These are phyloP conservation scores for Microctonus aethiopoides DNA, from an alignment of 2,888 invertebrate species.

Conservation along the genomic window DNA sequence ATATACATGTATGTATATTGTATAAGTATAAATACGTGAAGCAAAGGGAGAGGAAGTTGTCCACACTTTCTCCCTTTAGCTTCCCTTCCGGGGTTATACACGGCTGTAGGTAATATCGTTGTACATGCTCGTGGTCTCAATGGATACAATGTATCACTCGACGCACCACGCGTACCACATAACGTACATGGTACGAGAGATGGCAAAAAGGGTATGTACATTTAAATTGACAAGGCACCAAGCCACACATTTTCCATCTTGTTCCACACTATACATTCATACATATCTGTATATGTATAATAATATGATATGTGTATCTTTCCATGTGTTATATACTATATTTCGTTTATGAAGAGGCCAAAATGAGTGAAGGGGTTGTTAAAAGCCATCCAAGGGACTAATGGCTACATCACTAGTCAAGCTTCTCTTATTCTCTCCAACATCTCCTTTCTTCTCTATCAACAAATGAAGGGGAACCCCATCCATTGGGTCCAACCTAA, in stretches of 20 bases:
- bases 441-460: slow-evolving; percentile 6
- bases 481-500: not conserved
- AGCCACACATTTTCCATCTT: slow-evolving; percentile 2
- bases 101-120: slow-evolving; percentile 49
- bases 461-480: not conserved
- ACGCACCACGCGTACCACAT: not conserved
- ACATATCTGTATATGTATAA: no score
- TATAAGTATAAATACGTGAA: slow-evolving; percentile 6
- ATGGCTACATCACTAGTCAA: slow-evolving; percentile 33
- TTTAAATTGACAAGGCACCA: slow-evolving; percentile 28
- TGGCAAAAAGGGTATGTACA: slow-evolving; percentile 30
- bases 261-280: not conserved
- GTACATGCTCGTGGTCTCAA: slow-evolving; percentile 30
- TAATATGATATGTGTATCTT: not conserved
- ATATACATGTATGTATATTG: not conserved
- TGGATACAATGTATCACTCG: slow-evolving; percentile 34
- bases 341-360: slow-evolving; percentile 17
- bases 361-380: slow-evolving; percentile 30
- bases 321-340: not conserved
- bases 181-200: slow-evolving; percentile 7
- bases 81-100: slow-evolving; percentile 20
- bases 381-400: slow-evolving; percentile 40
- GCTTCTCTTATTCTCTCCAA: not conserved
- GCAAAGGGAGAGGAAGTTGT: slow-evolving; percentile 30
- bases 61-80: slow-evolving; percentile 33